Conservation (phyloP, 2,113 vertebrate genomes). For the Phaetusa simplex region DNA sequence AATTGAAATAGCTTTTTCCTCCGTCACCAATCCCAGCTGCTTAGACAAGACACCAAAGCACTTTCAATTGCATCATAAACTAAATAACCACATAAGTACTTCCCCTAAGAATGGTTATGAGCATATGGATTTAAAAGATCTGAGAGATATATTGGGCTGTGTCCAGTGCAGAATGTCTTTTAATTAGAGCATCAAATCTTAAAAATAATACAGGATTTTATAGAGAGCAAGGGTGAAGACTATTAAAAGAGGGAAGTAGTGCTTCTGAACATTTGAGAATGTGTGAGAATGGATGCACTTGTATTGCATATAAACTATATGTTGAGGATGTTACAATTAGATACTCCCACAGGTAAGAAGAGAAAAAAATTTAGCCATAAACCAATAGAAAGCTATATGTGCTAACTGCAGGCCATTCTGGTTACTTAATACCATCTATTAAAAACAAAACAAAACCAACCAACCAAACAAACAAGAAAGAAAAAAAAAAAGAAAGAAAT, state of each 20-base stretch:
- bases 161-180: not conserved
- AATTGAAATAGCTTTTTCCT: not conserved
- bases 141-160: not conserved
- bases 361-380: fast-evolving
- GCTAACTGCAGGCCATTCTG: not conserved
- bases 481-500: not conserved
- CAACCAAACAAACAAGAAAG: too few species aligned
- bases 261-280: not conserved
- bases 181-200: not conserved
- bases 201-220: not conserved
- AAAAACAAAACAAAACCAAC: too few species aligned
- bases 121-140: not conserved
- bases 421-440: not conserved
- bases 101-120: not conserved
- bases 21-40: not conserved
- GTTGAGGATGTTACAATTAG: not conserved
- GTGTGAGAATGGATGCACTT: not conserved
- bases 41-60: not conserved
- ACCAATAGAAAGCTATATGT: not conserved
- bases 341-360: not conserved
- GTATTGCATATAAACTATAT: not conserved
- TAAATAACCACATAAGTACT: not conserved
- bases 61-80: not conserved
- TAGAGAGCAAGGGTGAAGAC: not conserved
- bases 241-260: not conserved